phyloP scores from a whole-genome alignment of 2,888 invertebrate genomes.

The Aproaerema taeniolella region DNA sequence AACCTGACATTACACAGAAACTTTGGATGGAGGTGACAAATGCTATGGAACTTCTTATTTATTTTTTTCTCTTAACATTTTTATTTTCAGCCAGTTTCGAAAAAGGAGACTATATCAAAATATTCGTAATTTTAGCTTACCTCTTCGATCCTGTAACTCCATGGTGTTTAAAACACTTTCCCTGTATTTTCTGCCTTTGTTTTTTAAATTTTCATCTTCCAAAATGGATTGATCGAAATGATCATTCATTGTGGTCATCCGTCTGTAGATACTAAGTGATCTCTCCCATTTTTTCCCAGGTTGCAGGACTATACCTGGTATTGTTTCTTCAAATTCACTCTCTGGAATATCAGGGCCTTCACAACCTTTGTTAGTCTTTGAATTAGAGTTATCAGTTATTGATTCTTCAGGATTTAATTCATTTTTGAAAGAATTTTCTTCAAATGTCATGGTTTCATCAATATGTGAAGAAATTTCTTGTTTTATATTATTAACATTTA shows the following conservation, averaged over 20 bases:
- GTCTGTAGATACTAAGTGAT: conserved; percentile 78
- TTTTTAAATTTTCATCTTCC: conserved; percentile 51
- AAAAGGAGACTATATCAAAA: not conserved
- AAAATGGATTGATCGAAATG: conserved; percentile 53
- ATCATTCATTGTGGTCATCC: conserved; percentile 63
- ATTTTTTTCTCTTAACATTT: conserved; percentile 19
- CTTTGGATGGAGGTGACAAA: conserved; percentile 65
- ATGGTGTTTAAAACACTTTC: conserved; percentile 71
- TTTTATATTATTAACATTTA: not conserved
- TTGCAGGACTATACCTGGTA: conserved; percentile 65
- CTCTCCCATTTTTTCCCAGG: conserved; percentile 84
- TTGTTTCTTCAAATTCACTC: conserved; percentile 24
- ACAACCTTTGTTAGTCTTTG: conserved; percentile 4
- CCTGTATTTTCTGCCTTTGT: conserved; percentile 74
- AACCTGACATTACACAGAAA: conserved; percentile 76
- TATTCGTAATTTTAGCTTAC: conserved; percentile 32
- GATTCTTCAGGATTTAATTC: conserved; percentile 1
- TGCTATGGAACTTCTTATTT: conserved; percentile 25
- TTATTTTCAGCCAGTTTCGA: conserved; percentile 19
- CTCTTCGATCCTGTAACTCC: conserved; percentile 65
- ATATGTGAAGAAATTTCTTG: too few relatives aligned
- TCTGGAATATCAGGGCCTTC: conserved; percentile 16
- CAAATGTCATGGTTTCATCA: not conserved
- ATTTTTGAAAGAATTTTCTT: not conserved
- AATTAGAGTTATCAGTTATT: too few relatives aligned